Percentiles rank a stretch among this genome's conserved stretches.
These are phyloP conservation scores for Prinia subflava DNA, from an alignment of 2,113 vertebrate genomes.

Conservation along the genomic window DNA sequence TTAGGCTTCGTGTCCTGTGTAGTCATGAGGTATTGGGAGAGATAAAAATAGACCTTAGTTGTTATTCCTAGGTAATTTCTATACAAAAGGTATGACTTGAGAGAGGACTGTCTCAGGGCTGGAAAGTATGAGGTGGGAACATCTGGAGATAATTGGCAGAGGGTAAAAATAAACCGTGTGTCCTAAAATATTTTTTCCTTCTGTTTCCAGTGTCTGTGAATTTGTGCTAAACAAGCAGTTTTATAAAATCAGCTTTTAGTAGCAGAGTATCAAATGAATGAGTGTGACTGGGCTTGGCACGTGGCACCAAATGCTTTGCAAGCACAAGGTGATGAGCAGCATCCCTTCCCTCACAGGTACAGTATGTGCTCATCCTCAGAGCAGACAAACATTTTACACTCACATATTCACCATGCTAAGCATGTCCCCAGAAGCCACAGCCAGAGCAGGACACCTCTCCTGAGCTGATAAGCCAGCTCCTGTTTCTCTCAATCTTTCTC, in stretches of 20 bases:
- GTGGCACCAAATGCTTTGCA: background rate
- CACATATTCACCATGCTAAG: rapidly evolving
- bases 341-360: background rate
- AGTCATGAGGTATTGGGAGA: background rate
- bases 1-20: background rate
- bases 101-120: background rate
- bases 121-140: background rate
- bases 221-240: background rate
- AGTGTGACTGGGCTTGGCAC: background rate
- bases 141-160: constrained; percentile 17
- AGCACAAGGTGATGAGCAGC: background rate
- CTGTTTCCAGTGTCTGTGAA: background rate
- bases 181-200: background rate
- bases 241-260: background rate
- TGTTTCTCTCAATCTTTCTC: background rate
- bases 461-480: background rate
- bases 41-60: background rate
- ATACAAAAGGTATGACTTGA: background rate
- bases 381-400: background rate
- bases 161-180: background rate
- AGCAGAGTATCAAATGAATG: background rate
- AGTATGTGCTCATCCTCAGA: rapidly evolving
- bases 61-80: background rate
- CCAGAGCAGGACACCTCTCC: background rate
- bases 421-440: background rate